Percentiles rank a stretch among this genome's conserved stretches.
phyloP scores from a whole-genome alignment of 2,888 invertebrate genomes.

The Ochropleura leucogaster region DNA sequence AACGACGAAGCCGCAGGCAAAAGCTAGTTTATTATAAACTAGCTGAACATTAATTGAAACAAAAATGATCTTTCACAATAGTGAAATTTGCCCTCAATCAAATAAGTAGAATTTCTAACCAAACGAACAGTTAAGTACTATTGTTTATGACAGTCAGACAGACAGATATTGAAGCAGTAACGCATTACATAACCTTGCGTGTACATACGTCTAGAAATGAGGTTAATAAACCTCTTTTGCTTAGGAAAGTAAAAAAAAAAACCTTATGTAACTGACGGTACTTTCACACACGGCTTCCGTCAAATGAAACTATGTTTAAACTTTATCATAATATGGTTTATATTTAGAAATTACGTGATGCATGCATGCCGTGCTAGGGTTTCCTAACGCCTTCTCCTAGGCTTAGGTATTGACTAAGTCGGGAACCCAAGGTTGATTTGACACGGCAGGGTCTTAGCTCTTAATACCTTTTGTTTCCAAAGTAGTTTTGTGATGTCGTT shows the following conservation, averaged over 20 bases:
- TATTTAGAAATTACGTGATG: conserved; percentile 49
- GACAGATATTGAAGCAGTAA: conserved; percentile 8
- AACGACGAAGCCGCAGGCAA: too few species aligned
- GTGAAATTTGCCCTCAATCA: background rate
- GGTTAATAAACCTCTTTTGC: conserved; percentile 17
- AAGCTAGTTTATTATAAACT: too few species aligned
- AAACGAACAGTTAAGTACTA: background rate
- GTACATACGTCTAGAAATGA: conserved; percentile 18
- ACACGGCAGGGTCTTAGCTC: conserved; percentile 9
- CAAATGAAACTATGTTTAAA: conserved; percentile 19
- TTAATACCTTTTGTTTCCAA: conserved; percentile 13
- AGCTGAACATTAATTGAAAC: too few species aligned
- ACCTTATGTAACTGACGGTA: conserved; percentile 19
- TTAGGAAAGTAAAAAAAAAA: conserved; percentile 28
- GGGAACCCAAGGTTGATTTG: conserved; percentile 45
- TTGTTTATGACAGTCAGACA: conserved; percentile 1
- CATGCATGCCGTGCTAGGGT: conserved; percentile 53
- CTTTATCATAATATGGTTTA: conserved; percentile 11
- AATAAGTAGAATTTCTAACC: background rate
- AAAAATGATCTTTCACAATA: too few species aligned
- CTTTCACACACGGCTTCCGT: conserved; percentile 32
- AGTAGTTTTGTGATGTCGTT: background rate
- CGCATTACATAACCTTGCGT: conserved; percentile 30
- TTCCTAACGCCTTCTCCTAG: conserved; percentile 55
- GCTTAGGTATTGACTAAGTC: conserved; percentile 15